Conservation (phyloP, 2,797 vertebrate genomes). For the Acanthurus leucopareius region DNA sequence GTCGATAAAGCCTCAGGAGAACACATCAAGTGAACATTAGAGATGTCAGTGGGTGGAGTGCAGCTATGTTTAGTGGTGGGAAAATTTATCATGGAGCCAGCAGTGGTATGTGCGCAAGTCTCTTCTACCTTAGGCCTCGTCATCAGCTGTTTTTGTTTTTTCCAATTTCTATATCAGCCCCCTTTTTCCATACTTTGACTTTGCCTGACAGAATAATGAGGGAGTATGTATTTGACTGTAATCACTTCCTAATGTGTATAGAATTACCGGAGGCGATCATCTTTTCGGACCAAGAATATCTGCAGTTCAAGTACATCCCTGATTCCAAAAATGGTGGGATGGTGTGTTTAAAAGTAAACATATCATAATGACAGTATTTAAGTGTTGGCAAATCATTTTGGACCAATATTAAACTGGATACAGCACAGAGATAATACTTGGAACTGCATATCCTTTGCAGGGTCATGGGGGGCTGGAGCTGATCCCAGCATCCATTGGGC, state of each 20-base stretch:
- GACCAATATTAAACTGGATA: no score
- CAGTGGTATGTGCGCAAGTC: slow-evolving; percentile 8
- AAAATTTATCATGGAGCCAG: slow-evolving; percentile 54
- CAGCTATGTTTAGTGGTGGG: slow-evolving; percentile 46
- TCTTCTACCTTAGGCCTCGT: slow-evolving; percentile 14
- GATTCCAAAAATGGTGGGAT: no score
- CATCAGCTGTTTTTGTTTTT: slow-evolving; percentile 1
- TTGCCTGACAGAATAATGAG: slow-evolving; percentile 30
- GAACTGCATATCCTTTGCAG: no score
- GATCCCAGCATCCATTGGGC: no score
- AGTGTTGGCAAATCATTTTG: no score
- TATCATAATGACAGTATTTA: no score
- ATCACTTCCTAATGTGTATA: not conserved
- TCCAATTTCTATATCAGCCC: slow-evolving; percentile 32
- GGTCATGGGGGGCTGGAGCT: no score
- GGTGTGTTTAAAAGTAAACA: no score
- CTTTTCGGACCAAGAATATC: not conserved
- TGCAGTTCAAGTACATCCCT: slow-evolving; percentile 9
- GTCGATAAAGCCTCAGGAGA: slow-evolving; percentile 65
- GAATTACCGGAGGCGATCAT: not conserved
- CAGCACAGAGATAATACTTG: no score
- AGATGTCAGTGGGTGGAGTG: slow-evolving; percentile 50
- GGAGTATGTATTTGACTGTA: slow-evolving; percentile 5
- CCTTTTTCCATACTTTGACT: slow-evolving; percentile 19
- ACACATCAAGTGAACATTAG: slow-evolving; percentile 54